A percentile compares a stretch with the other conserved stretches of the same genome.
Conservation (phyloP, 1,140 invertebrate genomes). For the Uloborus diversus region DNA sequence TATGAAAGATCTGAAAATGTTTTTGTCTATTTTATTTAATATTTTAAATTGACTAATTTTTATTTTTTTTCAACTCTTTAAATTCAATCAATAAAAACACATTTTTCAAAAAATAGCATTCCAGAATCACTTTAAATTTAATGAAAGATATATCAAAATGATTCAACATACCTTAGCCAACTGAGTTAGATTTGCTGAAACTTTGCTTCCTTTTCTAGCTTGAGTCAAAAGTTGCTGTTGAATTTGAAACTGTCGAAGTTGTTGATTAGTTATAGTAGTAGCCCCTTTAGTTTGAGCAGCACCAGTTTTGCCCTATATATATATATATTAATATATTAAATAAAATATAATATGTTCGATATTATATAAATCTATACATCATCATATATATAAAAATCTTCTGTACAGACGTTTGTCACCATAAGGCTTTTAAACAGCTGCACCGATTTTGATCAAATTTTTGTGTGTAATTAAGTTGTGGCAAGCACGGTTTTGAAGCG, state of each 20-base stretch:
- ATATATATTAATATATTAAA: background rate
- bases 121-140: background rate
- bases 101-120: background rate
- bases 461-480: background rate
- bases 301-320: constrained; percentile 40
- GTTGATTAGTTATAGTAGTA: constrained; percentile 70
- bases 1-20: too few species aligned
- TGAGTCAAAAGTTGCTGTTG: constrained; percentile 72
- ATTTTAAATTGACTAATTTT: too few species aligned
- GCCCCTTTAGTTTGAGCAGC: constrained; percentile 60
- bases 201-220: constrained; percentile 41
- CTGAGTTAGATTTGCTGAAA: constrained; percentile 69
- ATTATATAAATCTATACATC: background rate
- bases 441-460: background rate
- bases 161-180: constrained; percentile 60
- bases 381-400: background rate
- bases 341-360: background rate
- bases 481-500: background rate
- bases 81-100: too few species aligned
- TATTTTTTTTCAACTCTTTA: too few species aligned
- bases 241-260: constrained; percentile 75
- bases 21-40: too few species aligned
- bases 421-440: background rate
- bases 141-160: background rate
- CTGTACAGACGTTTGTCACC: too few species aligned